Evolutionary conservation across 2,888 invertebrate genomes (phyloP).

Genomic region (Tipula confusa): DNA sequence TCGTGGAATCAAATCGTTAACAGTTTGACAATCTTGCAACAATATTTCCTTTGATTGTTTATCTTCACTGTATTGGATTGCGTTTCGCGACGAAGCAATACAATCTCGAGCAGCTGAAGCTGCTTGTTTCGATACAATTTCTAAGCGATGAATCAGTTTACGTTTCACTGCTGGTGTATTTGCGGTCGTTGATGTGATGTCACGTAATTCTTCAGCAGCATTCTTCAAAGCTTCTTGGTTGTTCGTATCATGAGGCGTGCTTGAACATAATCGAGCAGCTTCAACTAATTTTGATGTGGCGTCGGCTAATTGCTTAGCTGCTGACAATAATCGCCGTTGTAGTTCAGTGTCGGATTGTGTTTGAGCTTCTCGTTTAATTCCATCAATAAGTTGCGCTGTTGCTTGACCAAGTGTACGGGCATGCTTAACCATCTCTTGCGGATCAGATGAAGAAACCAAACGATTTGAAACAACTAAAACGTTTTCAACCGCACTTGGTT

Average conservation of each 20-base stretch:
- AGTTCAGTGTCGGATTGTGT: slow-evolving; percentile 78
- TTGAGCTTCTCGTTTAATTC: slow-evolving; percentile 94
- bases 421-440: slow-evolving; percentile 91
- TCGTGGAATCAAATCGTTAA: slow-evolving; percentile 74
- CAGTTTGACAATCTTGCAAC: slow-evolving; percentile 65
- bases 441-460: slow-evolving; percentile 78
- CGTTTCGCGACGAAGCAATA: slow-evolving; percentile 81
- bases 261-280: slow-evolving; percentile 89
- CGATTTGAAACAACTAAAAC: slow-evolving; percentile 87
- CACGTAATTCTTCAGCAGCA: slow-evolving; percentile 90
- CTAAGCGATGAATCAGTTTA: slow-evolving; percentile 63
- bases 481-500: slow-evolving; percentile 77
- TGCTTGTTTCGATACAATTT: slow-evolving; percentile 77
- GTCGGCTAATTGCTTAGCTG: slow-evolving; percentile 91
- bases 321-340: slow-evolving; percentile 85
- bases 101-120: slow-evolving; percentile 88
- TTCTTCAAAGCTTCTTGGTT: slow-evolving; percentile 78
- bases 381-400: slow-evolving; percentile 88
- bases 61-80: slow-evolving; percentile 61
- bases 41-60: slow-evolving; percentile 63
- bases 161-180: slow-evolving; percentile 67
- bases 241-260: slow-evolving; percentile 73
- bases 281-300: slow-evolving; percentile 97
- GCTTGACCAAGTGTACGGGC: slow-evolving; percentile 89
- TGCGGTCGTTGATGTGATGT: slow-evolving; percentile 84